Evolutionary conservation across 2,888 invertebrate genomes (phyloP).

Genomic region (Chaetogeoica ovagalla): DNA sequence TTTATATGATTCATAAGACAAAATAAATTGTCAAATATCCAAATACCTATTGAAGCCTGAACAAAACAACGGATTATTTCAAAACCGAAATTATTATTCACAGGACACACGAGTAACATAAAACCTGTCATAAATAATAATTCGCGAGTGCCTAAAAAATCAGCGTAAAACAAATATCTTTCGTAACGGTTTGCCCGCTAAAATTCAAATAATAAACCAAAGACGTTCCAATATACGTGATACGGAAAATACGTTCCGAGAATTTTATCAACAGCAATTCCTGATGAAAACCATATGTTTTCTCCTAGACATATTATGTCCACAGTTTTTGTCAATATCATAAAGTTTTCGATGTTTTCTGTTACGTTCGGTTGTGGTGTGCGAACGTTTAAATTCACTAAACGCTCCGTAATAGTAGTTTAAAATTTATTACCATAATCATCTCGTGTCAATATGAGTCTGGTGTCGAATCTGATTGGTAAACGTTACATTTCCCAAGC

Average conservation of each 20-base stretch:
- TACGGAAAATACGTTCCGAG: not conserved
- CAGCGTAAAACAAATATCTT: not conserved
- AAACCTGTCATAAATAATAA: not conserved
- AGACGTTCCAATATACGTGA: not conserved
- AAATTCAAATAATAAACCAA: not conserved
- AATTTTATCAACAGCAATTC: not conserved
- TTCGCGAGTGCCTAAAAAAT: not conserved
- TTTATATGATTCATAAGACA: no score
- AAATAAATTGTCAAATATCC: no score
- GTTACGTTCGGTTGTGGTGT: not conserved
- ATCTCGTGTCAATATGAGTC: conserved; percentile 16
- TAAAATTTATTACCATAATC: not conserved
- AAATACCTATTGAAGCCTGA: no score
- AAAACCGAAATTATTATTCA: not conserved
- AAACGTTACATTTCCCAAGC: conserved; percentile 18
- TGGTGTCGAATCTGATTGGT: conserved; percentile 42
- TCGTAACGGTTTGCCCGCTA: not conserved
- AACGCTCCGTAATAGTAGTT: not conserved
- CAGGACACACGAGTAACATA: no score
- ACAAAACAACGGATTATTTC: not conserved
- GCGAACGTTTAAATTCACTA: not conserved
- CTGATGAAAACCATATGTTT: conserved; percentile 27
- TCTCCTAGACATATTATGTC: no score
- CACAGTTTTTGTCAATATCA: not conserved
- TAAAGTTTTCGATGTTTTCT: not conserved